Evolutionary conservation across 2,888 invertebrate species (phyloP).

Genomic region (Sinodicranocentrus sp.): DNA sequence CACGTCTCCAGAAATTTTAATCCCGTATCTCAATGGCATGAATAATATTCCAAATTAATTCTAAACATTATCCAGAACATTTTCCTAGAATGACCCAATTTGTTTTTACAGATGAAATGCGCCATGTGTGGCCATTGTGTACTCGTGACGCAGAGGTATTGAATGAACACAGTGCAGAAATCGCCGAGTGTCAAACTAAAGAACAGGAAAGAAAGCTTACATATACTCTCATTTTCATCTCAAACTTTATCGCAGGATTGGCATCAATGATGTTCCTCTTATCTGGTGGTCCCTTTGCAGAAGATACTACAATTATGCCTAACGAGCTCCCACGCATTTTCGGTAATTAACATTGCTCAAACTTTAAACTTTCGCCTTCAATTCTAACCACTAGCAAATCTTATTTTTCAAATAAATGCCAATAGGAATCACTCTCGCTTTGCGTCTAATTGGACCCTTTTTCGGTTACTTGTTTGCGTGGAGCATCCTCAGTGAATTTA

Average conservation of each 20-base stretch:
- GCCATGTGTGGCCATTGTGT: slow-evolving; percentile 29
- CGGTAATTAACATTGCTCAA: too few relatives aligned
- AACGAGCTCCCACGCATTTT: slow-evolving; percentile 83
- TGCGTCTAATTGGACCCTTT: slow-evolving; percentile 78
- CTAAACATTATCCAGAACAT: neutral
- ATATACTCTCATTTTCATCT: slow-evolving; percentile 82
- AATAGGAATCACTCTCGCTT: slow-evolving; percentile 76
- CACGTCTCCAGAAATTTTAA: neutral
- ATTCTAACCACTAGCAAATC: too few relatives aligned
- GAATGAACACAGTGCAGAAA: neutral
- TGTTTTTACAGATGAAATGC: slow-evolving; percentile 39
- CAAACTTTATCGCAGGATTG: slow-evolving; percentile 85
- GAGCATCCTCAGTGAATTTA: slow-evolving; percentile 77
- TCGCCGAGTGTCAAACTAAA: slow-evolving; percentile 79
- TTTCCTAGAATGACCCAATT: neutral
- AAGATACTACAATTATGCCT: slow-evolving; percentile 84
- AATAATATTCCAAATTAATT: neutral
- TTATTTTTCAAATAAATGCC: neutral
- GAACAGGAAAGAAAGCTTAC: slow-evolving; percentile 80
- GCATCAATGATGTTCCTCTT: slow-evolving; percentile 84
- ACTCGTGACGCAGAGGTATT: slow-evolving; percentile 26
- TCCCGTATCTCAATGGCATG: slow-evolving; percentile 42
- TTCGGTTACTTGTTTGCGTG: slow-evolving; percentile 78
- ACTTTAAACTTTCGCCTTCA: too few relatives aligned
- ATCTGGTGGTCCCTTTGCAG: slow-evolving; percentile 84